Evolutionary conservation across 2,888 invertebrate species (phyloP), one percentile per base, ranked within the genome.

Genomic region (Eupithecia vulgata): DNA sequence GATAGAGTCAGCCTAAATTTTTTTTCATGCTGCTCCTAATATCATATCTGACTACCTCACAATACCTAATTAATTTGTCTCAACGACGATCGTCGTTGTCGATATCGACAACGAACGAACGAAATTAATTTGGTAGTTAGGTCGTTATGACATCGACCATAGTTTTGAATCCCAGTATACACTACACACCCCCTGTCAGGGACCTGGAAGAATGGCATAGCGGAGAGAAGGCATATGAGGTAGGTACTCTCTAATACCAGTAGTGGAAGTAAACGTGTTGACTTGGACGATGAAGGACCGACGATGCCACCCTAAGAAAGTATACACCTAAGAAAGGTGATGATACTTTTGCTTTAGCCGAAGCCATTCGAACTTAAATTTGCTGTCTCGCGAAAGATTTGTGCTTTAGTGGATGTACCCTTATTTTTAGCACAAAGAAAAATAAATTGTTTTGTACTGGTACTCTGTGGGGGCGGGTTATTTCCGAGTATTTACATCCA

Each of bases 401-500:
- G 15, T 57, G 59, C 68, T 71, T 65, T 5, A 68, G 68, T 68
- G 35, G 68, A 65, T 17, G 45, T 12, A 15, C 6, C 48, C 35
- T 48, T 40, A 67, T 71, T 42, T 67, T 67, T 62, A 73, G 70
- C 79, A 84, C 85, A 87, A 87, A 87, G 83, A 84, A 74, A 84
- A 85, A 81, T 82, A 82, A 76, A 81, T 82, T 88, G 87, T 89
- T 88, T 87, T 87, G 83, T 82, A 80, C 83, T 80, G 80, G 78
- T 78, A 78, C 77, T 80, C 71, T 73, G 81, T 83, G 88, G 90
- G 90, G 90, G 84, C 88, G 73, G 72, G 78, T 87, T 88, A 88
- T 89, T 86, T 87, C 76, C 82, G 82, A 82, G 82, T 90, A 88
- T 89, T 87, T 88, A 87, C 89, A 86, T 85, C 84, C 84, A 84